Conservation (phyloP, 2,113 vertebrate genomes). For the Lontra canadensis region DNA sequence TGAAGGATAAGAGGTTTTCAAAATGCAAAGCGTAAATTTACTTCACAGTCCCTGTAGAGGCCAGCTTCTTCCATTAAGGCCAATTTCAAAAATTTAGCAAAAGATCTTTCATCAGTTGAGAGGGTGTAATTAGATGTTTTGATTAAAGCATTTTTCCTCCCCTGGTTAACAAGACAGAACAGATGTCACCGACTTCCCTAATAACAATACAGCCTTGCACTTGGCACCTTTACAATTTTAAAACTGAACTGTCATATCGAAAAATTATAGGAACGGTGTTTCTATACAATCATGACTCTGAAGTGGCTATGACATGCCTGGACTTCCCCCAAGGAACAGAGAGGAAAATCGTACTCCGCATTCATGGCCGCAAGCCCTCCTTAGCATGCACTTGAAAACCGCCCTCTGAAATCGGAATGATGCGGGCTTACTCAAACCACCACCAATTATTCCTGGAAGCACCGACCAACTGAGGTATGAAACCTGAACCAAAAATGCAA, state of each 20-base stretch:
- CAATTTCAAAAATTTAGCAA: slow-evolving; percentile 68
- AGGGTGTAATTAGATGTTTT: slow-evolving; percentile 74
- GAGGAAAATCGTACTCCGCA: slow-evolving; percentile 68
- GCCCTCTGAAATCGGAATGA: slow-evolving; percentile 68
- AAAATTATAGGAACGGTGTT: slow-evolving; percentile 66
- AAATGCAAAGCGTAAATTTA: slow-evolving; percentile 45
- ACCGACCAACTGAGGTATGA: slow-evolving; percentile 44
- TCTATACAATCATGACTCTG: slow-evolving; percentile 63
- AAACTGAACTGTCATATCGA: slow-evolving; percentile 71
- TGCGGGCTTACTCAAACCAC: slow-evolving; percentile 66
- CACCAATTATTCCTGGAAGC: slow-evolving; percentile 73
- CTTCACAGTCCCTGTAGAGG: slow-evolving; percentile 24
- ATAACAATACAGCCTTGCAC: slow-evolving; percentile 68
- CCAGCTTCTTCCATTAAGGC: slow-evolving; percentile 48
- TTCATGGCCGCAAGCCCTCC: slow-evolving; percentile 50
- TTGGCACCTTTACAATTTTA: slow-evolving; percentile 76
- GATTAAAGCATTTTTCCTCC: slow-evolving; percentile 74
- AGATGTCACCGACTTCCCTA: slow-evolving; percentile 74
- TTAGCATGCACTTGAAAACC: slow-evolving; percentile 50
- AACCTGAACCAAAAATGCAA: slow-evolving; percentile 68
- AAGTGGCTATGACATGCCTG: slow-evolving; percentile 69
- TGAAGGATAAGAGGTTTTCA: not conserved
- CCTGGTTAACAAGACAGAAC: slow-evolving; percentile 76
- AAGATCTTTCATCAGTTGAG: slow-evolving; percentile 60
- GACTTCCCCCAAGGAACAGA: slow-evolving; percentile 64